Percentiles rank a stretch among this genome's conserved stretches.
phyloP scores from a whole-genome alignment of 2,888 invertebrate genomes.

The Cephus rjabovi region DNA sequence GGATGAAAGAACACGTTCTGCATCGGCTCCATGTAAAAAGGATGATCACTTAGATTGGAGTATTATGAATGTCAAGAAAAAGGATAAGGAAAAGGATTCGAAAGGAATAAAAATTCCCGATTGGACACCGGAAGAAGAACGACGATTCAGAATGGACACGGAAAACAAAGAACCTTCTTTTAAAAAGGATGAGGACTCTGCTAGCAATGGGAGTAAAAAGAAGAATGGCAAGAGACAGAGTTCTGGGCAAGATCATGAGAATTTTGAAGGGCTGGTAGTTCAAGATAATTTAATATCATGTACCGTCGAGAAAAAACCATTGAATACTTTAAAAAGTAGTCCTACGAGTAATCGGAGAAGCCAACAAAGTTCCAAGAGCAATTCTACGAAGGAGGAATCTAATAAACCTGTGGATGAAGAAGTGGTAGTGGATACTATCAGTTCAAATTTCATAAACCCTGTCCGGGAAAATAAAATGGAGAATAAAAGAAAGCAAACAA shows the following conservation, averaged over 20 bases:
- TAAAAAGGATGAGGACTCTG: conserved; percentile 38
- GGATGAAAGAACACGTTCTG: conserved; percentile 23
- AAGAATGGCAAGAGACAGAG: conserved; percentile 36
- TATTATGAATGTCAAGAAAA: conserved; percentile 54
- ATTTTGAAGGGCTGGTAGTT: conserved; percentile 19
- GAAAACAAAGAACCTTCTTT: conserved; percentile 49
- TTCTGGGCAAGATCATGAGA: conserved; percentile 13
- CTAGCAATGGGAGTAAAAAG: conserved; percentile 39
- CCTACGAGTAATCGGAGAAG: conserved; percentile 48
- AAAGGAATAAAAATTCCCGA: conserved; percentile 55
- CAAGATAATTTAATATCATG: conserved; percentile 11
- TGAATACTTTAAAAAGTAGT: conserved; percentile 47
- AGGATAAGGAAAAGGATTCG: conserved; percentile 48
- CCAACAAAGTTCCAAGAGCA: conserved; percentile 29
- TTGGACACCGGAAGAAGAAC: conserved; percentile 59
- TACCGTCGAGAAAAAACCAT: conserved; percentile 39
- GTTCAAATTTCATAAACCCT: conserved; percentile 8
- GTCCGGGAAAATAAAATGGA: conserved; percentile 38
- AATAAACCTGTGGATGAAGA: conserved; percentile 66
- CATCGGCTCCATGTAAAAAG: conserved; percentile 32
- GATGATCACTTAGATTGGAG: conserved; percentile 56
- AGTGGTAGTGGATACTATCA: conserved; percentile 37
- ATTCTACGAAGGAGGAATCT: conserved; percentile 46
- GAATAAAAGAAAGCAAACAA: conserved; percentile 49
- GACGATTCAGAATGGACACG: conserved; percentile 52